Percentiles rank a stretch among this genome's conserved stretches.
Conservation (phyloP, 1,140 invertebrate genomes). For the Drosophila jambulina region DNA sequence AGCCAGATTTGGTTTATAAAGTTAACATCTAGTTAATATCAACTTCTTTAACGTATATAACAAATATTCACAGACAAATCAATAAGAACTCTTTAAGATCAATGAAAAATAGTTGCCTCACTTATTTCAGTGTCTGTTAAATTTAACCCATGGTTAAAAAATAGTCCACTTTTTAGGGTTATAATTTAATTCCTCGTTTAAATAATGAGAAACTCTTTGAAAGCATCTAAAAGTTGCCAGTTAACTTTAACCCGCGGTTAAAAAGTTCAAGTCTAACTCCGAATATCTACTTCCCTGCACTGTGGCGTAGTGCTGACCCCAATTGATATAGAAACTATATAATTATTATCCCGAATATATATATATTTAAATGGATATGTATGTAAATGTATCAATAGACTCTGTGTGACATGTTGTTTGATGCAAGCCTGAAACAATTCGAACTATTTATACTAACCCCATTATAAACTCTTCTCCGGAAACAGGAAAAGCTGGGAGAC, state of each 20-base stretch:
- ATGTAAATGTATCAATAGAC: conserved; percentile 68
- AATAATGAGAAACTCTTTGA: not conserved
- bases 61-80: too few species aligned
- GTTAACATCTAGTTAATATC: not conserved
- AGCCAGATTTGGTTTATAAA: not conserved
- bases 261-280: not conserved
- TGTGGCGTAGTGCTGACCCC: conserved; percentile 3
- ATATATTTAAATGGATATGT: conserved; percentile 49
- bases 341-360: conserved; percentile 12
- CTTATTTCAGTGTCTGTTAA: not conserved
- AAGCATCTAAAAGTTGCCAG: not conserved
- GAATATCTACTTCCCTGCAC: not conserved
- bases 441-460: conserved; percentile 37
- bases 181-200: too few species aligned
- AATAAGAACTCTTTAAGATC: not conserved
- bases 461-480: conserved; percentile 25
- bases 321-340: conserved; percentile 24
- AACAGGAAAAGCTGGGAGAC: conserved; percentile 96
- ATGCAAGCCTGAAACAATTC: conserved; percentile 30
- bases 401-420: conserved; percentile 73
- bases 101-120: not conserved
- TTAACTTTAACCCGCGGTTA: not conserved
- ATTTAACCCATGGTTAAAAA: not conserved
- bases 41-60: not conserved
- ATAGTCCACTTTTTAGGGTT: too few species aligned